A percentile compares a stretch with the other conserved stretches of the same genome.
These are phyloP conservation scores for Branchipolynoe longqiensis DNA, from an alignment of 2,888 invertebrate species.

Conservation along the genomic window DNA sequence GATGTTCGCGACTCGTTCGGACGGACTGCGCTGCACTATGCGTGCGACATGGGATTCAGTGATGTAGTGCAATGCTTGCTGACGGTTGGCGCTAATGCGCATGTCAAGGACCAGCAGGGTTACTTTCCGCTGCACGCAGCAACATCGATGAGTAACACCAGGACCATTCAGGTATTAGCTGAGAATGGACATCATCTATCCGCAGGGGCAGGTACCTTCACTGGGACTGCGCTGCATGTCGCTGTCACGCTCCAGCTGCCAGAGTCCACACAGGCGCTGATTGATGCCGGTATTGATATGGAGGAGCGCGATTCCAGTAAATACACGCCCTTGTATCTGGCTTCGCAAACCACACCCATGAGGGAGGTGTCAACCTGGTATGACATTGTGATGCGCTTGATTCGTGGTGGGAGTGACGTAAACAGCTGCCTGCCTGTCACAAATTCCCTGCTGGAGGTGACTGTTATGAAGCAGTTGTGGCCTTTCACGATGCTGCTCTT, in stretches of 20 bases:
- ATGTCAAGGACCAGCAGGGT: neutral
- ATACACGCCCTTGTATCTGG: conserved; percentile 22
- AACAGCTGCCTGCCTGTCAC: conserved; percentile 12
- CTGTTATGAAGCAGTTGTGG: neutral
- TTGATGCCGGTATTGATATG: neutral
- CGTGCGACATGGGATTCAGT: conserved; percentile 27
- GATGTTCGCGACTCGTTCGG: conserved; percentile 43
- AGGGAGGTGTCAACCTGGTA: conserved; percentile 1
- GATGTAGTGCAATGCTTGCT: neutral
- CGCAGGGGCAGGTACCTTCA: neutral
- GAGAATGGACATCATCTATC: neutral
- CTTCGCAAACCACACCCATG: neutral
- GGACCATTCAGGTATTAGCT: neutral
- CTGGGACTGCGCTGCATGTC: conserved; percentile 26
- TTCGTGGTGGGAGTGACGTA: conserved; percentile 33
- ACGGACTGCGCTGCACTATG: conserved; percentile 26
- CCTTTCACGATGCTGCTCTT: neutral
- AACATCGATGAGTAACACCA: neutral
- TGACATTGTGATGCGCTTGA: neutral
- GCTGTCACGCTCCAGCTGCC: conserved; percentile 27
- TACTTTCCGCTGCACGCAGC: conserved; percentile 31
- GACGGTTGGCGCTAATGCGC: conserved; percentile 19
- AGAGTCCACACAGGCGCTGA: conserved; percentile 17
- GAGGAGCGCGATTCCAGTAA: conserved; percentile 25
- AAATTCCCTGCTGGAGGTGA: conserved; percentile 23